phyloP scores from a whole-genome alignment of 1,140 invertebrate species.

The Philaenus spumarius region DNA sequence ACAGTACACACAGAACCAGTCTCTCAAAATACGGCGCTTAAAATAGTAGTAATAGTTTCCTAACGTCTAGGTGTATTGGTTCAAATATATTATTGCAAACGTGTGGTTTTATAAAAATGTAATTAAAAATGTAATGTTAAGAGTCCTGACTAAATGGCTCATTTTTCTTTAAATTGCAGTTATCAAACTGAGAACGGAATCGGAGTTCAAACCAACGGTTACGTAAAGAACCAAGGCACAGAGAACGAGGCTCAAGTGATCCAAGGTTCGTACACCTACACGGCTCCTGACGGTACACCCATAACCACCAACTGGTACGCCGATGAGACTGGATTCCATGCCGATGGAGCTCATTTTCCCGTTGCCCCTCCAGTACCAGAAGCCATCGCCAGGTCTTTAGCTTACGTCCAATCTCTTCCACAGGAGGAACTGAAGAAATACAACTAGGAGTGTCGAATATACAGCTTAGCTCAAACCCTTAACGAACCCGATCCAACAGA shows the following conservation, averaged over 20 bases:
- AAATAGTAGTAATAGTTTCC: no score
- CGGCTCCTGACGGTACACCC: conserved; percentile 56
- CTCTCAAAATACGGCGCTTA: no score
- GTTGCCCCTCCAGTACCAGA: conserved; percentile 22
- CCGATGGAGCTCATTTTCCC: conserved; percentile 48
- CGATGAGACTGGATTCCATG: conserved; percentile 68
- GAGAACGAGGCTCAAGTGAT: conserved; percentile 26
- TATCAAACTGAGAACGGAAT: conserved; percentile 54
- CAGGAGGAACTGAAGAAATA: neutral
- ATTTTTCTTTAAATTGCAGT: conserved; percentile 33
- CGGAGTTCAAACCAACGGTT: conserved; percentile 40
- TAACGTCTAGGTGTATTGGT: no score
- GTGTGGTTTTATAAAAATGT: no score
- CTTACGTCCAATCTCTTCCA: conserved; percentile 6
- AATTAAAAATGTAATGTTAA: no score
- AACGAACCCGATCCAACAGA: no score
- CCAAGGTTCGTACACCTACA: conserved; percentile 53
- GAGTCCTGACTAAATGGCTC: no score
- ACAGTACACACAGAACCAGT: no score
- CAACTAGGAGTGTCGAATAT: no score
- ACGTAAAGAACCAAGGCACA: conserved; percentile 26
- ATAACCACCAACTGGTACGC: conserved; percentile 54
- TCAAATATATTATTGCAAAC: no score
- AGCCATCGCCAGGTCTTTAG: conserved; percentile 53
- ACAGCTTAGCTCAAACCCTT: no score